Base-by-base conservation (phyloP, 1,140 invertebrate species). In the Leguminivora glycinivorella region DNA sequence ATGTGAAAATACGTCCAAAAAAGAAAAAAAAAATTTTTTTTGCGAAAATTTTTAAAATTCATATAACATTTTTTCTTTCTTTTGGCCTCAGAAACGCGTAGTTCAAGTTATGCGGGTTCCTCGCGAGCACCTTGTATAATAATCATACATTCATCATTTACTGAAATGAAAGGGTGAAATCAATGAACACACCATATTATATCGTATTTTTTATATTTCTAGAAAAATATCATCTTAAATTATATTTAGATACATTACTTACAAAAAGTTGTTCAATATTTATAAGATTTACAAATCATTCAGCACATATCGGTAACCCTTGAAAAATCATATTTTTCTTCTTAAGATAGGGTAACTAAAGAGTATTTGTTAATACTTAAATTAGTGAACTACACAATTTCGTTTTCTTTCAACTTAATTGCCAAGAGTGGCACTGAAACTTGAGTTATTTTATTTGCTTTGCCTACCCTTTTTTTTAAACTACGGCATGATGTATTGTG, bases 261-360 rank as follows among this genome's bases (percentile, higher is more conserved):
- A 52, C 47, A 52, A 63, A 56, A 67, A 68, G 67, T 76, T 74
- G 60, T 69, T 72, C 66, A 24, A 60, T 74, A 77, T 77, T 77
- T 74, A 74, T 77, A 77, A 38, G 74, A 77, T 77, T 71, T 76
- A 76, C 72, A 76, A 74, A 70, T 70, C 68, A 56, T 52, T 52
- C 63, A 69, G 38, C 70, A 29, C 34, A 29, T 58, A 63, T 68
- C 58, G 58, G 58, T 31, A 68, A 68, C 67, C 67, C 34, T 68
- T 68, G 67, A 68, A 68, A 68, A 68, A 68, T 68, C 12, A 24
- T 63, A 26, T 63, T 26, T 29, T 63, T 63, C 22, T 6, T n/a
- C 26, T 63, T 29, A 26, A 14, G 26, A 63, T 63, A 34, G 17
- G 58, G 58, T 63, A 63, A 63, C 58, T 63, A 63, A 52, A 63